A percentile compares a stretch with the other conserved stretches of the same genome.
Evolutionary conservation across 2,113 vertebrate genomes (phyloP).

Genomic region (Corynorhinus townsendii): DNA sequence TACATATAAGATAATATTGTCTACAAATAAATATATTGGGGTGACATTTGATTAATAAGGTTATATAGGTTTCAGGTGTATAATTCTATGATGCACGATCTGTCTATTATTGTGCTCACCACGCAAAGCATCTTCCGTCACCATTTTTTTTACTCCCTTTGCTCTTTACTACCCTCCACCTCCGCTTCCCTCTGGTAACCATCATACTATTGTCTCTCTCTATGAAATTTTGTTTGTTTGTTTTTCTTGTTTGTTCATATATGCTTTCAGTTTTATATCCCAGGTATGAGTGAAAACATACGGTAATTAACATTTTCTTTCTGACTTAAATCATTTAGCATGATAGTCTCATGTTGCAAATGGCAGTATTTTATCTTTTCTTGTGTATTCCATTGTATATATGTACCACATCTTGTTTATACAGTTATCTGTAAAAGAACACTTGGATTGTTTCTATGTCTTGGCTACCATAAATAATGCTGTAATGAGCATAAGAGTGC

Average conservation of each 20-base stretch:
- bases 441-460: neutral
- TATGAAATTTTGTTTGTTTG: neutral
- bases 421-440: neutral
- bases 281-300: neutral
- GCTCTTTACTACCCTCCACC: neutral
- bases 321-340: neutral
- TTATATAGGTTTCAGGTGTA: neutral
- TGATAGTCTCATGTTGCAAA: neutral
- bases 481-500: neutral
- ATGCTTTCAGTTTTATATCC: neutral
- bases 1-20: neutral
- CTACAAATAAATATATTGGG: neutral
- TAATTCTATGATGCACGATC: neutral
- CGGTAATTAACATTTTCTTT: neutral
- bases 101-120: neutral
- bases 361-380: neutral
- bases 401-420: neutral
- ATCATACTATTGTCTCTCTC: neutral
- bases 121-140: neutral
- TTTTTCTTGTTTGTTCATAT: no score
- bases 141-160: neutral
- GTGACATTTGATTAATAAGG: neutral
- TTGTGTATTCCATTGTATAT: neutral
- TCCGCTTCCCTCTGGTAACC: neutral
- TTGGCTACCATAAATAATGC: neutral